phyloP scores from a whole-genome alignment of 2,888 invertebrate species.

The Stenodema calcarata region DNA sequence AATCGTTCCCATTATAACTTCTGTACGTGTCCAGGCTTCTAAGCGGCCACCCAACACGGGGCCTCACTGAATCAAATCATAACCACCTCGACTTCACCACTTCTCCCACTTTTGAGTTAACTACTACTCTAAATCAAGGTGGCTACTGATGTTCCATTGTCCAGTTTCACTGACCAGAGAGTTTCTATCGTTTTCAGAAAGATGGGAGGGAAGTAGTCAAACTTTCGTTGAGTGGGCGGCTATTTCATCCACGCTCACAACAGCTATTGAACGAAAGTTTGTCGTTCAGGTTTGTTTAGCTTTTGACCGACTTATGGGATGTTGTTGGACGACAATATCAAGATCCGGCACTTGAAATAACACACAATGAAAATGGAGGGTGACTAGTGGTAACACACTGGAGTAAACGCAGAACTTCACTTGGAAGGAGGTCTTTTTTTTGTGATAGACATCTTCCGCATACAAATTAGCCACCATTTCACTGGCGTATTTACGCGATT shows the following conservation, averaged over 20 bases:
- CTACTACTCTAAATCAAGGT: neutral
- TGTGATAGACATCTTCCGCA: no score
- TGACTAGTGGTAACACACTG: no score
- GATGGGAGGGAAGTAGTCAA: neutral
- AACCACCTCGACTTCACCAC: neutral
- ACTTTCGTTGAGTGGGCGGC: no score
- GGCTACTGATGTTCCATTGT: neutral
- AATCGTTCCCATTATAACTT: constrained; percentile 24
- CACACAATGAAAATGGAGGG: no score
- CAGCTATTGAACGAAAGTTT: neutral
- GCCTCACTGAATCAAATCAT: neutral
- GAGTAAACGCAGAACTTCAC: no score
- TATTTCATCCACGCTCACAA: no score
- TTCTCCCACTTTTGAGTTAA: neutral
- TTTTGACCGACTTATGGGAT: neutral
- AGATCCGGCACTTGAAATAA: no score
- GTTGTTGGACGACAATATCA: no score
- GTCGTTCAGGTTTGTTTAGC: neutral
- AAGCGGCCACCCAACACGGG: neutral
- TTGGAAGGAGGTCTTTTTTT: no score
- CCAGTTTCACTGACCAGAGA: neutral
- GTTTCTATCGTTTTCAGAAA: neutral
- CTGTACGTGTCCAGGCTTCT: neutral
- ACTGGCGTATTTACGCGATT: no score
- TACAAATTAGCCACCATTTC: no score